phyloP scores from a whole-genome alignment of 2,113 vertebrate genomes.

The Tetrao urogallus region DNA sequence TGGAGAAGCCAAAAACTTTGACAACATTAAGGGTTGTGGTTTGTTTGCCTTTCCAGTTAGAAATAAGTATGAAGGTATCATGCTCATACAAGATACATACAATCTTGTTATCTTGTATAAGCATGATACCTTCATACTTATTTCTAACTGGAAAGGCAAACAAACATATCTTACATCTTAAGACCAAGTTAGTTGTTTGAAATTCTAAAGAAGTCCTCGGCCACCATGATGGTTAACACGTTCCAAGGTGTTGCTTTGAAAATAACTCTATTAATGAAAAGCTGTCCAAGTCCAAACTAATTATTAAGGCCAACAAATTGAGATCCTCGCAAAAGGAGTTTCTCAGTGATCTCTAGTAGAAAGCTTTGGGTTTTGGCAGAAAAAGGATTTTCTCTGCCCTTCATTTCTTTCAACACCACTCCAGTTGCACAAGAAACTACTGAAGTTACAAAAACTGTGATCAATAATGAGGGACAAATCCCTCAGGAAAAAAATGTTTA shows the following conservation, averaged over 20 bases:
- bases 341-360: neutral
- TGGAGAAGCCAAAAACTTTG: neutral
- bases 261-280: neutral
- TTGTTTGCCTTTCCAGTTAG: neutral
- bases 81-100: no score
- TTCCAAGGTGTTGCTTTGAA: accelerated
- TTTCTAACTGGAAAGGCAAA: no score
- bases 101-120: no score
- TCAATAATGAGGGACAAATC: neutral
- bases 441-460: neutral
- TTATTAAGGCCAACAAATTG: neutral
- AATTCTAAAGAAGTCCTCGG: neutral
- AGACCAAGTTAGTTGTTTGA: neutral
- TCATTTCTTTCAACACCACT: neutral
- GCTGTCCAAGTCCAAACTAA: neutral
- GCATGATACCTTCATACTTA: no score
- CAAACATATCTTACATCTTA: no score
- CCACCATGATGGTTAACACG: neutral
- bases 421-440: neutral
- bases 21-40: neutral
- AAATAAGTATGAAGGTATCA: neutral
- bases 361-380: neutral
- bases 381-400: neutral
- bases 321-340: neutral
- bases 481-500: neutral